Percentiles rank a stretch among this genome's conserved stretches.
Conservation (phyloP, 1,140 invertebrate genomes). For the Phymorhynchus buccinoides region DNA sequence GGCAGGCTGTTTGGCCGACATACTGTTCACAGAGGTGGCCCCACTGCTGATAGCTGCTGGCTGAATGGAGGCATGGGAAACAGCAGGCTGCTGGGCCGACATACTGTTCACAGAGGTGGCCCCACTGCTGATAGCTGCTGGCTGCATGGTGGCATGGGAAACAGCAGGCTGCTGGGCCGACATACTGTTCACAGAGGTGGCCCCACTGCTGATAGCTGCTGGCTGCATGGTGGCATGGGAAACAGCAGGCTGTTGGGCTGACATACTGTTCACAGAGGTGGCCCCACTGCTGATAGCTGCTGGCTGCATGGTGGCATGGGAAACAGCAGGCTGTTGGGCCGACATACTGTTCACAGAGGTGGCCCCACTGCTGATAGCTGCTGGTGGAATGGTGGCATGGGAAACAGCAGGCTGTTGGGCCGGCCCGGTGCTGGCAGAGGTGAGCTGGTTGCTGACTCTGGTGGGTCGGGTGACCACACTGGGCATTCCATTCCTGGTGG, state of each 20-base stretch:
- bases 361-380: conserved; percentile 24
- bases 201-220: neutral
- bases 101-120: neutral
- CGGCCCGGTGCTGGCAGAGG: conserved; percentile 31
- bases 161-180: too few relatives aligned
- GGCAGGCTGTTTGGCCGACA: too few relatives aligned
- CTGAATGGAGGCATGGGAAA: neutral
- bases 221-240: neutral
- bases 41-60: neutral
- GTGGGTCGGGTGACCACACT: conserved; percentile 15
- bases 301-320: neutral
- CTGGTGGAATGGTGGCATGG: neutral
- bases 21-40: too few relatives aligned
- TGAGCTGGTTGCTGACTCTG: conserved; percentile 21
- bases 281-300: neutral
- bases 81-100: neutral
- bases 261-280: neutral
- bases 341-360: conserved; percentile 33
- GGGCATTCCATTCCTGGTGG: conserved; percentile 22
- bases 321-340: neutral
- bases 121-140: too few relatives aligned
- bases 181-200: neutral
- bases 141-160: neutral
- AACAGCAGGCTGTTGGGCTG: too few relatives aligned
- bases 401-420: neutral